Base-by-base conservation (phyloP, 2,797 vertebrate species). In the Smutsia gigantea region DNA sequence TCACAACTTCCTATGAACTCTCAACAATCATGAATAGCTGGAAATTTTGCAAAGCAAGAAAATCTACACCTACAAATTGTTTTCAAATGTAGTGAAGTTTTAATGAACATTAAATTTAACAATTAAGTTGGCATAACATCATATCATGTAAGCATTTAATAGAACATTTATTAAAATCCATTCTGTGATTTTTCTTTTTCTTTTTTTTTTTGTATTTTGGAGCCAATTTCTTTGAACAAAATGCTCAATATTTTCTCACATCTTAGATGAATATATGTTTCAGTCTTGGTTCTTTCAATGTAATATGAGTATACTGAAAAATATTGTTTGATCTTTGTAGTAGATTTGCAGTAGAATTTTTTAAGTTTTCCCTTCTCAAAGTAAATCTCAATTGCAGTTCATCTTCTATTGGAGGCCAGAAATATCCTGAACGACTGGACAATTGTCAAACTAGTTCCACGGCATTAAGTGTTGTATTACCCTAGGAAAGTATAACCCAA, bases 41-140 rank as follows among this genome's bases (percentile, higher is more conserved):
- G 66, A 93, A 91, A 91, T 91, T 93, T 79, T 93, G 83, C 37
- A 77, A 84, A 89, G 46, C 81, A 68, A 95, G 90, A 91, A 96
- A 96, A 93, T 82, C 51, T 59, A 87, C 93, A 88, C 57, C 29
- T 51, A 77, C 27, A 75, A 71, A 53, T 92, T 83, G 75, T 93
- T 97, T 97, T 95, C 94, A 92, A 92, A 91, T 69, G 42, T 42
- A 88, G 64, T 77, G 64, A 91, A 79, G 23, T 92, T 92, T 96
- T 90, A 94, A 81, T 89, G 72, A 95, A 86, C 17, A 72, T 37
- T 85, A 93, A 88, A 72, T 71, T 84, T 96, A 94, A 90, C 49
- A 85, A 85, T 90, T 86, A 91, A 34, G 6, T 64, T 95, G 81
- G 23, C 29, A 87, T 75, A 66, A 89, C 79, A 87, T 66, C 57